Percentiles rank a stretch among this genome's conserved stretches.
Conservation (phyloP, 2,113 vertebrate genomes). For the Galbula dea region DNA sequence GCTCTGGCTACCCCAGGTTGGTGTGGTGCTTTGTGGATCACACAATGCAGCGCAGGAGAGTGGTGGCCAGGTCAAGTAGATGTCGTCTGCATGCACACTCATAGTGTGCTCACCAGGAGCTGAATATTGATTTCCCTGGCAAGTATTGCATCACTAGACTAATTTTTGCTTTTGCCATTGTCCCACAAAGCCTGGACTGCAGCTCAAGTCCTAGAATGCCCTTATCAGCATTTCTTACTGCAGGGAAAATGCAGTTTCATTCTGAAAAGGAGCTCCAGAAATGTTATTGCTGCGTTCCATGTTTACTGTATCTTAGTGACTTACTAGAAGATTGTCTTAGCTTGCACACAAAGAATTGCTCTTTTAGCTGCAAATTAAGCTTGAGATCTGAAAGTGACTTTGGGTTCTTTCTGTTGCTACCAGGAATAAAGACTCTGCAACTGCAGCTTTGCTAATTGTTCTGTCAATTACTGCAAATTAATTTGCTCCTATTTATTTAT, state of each 20-base stretch:
- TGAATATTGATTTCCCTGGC: not conserved
- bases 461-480: constrained; percentile 37
- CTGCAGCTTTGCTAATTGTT: constrained; percentile 22
- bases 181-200: not conserved
- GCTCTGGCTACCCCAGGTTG: fast-evolving
- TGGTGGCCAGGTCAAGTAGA: not conserved
- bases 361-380: constrained; percentile 6
- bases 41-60: fast-evolving
- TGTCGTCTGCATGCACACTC: not conserved
- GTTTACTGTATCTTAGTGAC: not conserved
- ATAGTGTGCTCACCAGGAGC: not conserved
- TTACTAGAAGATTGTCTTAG: not conserved
- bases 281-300: not conserved
- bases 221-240: not conserved
- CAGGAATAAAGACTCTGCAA: not conserved
- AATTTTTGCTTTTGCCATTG: not conserved
- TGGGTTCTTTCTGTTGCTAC: not conserved
- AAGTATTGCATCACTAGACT: not conserved
- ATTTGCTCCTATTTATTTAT: constrained; percentile 32
- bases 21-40: not conserved
- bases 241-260: not conserved
- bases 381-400: not conserved
- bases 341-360: not conserved
- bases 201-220: not conserved
- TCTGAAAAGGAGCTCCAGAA: not conserved